Evolutionary conservation across 2,113 vertebrate genomes (phyloP).

Genomic region (Capra hircus): DNA sequence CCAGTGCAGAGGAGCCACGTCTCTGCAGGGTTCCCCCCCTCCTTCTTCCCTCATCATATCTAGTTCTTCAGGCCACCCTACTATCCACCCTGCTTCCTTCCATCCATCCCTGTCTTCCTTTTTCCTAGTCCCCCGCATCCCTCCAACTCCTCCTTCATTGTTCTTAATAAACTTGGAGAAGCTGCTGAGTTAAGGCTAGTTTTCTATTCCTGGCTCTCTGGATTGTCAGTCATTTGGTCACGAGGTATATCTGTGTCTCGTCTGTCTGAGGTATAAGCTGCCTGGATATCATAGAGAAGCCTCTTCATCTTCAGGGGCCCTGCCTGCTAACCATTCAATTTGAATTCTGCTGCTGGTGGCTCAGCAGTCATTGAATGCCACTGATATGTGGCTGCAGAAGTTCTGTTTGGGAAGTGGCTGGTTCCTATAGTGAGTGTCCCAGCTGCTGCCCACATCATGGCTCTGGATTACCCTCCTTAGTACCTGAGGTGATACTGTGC

Average conservation of each 20-base stretch:
- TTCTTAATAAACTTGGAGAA: neutral
- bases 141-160: neutral
- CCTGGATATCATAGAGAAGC: neutral
- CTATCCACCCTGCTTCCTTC: too few species aligned
- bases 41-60: neutral
- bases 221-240: neutral
- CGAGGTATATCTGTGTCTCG: neutral
- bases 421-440: neutral
- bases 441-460: neutral
- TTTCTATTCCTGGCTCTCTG: neutral
- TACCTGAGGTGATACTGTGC: too few species aligned
- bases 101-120: neutral
- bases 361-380: neutral
- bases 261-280: neutral
- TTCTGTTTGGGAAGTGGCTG: neutral
- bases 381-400: neutral
- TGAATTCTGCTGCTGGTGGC: neutral
- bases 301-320: neutral
- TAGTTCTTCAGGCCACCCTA: neutral
- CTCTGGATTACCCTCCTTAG: neutral
- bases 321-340: neutral
- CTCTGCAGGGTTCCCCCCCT: neutral
- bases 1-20: neutral
- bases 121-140: fast-evolving
- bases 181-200: neutral